Conservation (phyloP, 2,797 vertebrate genomes). For the Spinus pinus region DNA sequence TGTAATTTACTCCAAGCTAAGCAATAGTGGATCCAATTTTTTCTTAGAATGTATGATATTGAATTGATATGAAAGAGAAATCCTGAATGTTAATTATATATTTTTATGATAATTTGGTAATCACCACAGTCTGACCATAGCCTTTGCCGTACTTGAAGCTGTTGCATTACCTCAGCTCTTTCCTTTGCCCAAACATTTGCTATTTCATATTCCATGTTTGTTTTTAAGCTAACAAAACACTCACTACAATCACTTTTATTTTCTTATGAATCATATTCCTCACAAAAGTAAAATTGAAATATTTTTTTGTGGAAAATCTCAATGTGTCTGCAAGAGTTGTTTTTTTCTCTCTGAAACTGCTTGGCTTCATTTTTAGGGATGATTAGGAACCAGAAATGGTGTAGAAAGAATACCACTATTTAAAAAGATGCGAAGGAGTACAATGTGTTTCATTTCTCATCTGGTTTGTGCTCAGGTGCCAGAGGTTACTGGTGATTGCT, state of each 20-base stretch:
- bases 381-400: not conserved
- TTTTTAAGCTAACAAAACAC: not conserved
- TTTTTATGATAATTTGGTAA: not conserved
- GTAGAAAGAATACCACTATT: not conserved
- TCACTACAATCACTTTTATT: not conserved
- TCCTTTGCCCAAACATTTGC: not conserved
- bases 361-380: not conserved
- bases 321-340: not conserved
- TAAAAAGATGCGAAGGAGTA: not conserved
- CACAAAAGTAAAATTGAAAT: not conserved
- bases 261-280: not conserved
- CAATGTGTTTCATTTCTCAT: not conserved
- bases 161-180: not conserved
- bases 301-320: not conserved
- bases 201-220: not conserved
- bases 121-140: not conserved
- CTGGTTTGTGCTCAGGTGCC: not conserved
- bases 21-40: not conserved
- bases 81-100: not conserved
- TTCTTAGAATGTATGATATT: not conserved
- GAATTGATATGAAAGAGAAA: not conserved
- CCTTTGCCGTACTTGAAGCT: not conserved
- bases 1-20: not conserved
- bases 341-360: not conserved
- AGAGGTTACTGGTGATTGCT: not conserved